Base-by-base conservation (phyloP, 2,888 invertebrate species). In the Aricia artaxerxes region DNA sequence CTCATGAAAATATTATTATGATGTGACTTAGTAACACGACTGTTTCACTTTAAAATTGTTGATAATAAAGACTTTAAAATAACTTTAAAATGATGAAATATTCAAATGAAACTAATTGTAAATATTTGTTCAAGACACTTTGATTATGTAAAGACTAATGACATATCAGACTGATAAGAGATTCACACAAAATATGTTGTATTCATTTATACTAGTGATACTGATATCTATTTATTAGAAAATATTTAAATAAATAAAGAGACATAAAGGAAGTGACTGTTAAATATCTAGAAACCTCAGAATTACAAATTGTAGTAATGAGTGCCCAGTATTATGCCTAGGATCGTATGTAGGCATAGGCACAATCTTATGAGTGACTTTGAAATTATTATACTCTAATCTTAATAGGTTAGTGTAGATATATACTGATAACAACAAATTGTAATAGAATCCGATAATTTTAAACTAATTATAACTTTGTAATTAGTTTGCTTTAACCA, bases 51-150 rank as follows among this genome's bases (percentile, higher is more conserved):
- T 64, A 31, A 69, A 69, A 4, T 64, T 9, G 11, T 64, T 64
- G 11, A 31, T 11, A 31, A 31, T 11, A 24, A 31, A 11, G 9
- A 9, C 64, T 24, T 64, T 64, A 24, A 2, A 61, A n/a, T 64
- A 31, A 69, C 13, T 69, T 69, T 4, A 11, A 64, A 31, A 69
- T 69, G 69, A 35, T 69, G 69, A 69, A 69, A 69, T 38, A 35
- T 3, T 64, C 13, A 69, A 69, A 69, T 69, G 11, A 38, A 69
- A 69, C 1, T 35, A 5, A 69, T 69, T 69, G 69, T 69, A 69
- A 69, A 69, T 69, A 69, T 69, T 69, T 69, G 69, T 38, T 69
- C 16, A 69, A 31, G 7, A 69, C 64, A 69, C 31, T 31, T 64
- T 69, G 35, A 69, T 69, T 69, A 38, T 69, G 35, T 35, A 13